Evolutionary conservation across 2,888 invertebrate species (phyloP).

Genomic region (Acleris emargana): DNA sequence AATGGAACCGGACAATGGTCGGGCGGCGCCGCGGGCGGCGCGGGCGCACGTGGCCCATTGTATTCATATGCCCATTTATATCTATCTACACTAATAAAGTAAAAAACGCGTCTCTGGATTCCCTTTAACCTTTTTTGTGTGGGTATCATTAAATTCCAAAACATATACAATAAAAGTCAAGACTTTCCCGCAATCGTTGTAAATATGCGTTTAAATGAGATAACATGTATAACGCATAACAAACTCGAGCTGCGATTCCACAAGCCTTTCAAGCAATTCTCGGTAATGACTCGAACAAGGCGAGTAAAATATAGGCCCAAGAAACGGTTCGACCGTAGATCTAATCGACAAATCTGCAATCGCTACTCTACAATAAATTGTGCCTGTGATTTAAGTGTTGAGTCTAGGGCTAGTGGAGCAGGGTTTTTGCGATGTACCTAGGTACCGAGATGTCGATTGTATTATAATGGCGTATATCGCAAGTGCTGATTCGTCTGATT

Average conservation of each 20-base stretch:
- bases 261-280: constrained; percentile 3
- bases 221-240: neutral
- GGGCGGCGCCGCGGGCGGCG: constrained; percentile 49
- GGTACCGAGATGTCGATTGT: constrained; percentile 11
- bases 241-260: neutral
- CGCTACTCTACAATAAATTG: constrained; percentile 21
- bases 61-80: constrained; percentile 65
- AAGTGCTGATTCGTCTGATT: constrained; percentile 79
- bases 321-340: constrained; percentile 47
- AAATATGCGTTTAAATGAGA: neutral
- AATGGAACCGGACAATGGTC: constrained; percentile 73
- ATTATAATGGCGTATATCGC: constrained; percentile 51
- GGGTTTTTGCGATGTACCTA: constrained; percentile 21
- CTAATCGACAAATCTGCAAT: constrained; percentile 42
- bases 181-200: too few relatives aligned
- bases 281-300: neutral
- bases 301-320: constrained; percentile 51
- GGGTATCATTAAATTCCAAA: constrained; percentile 24
- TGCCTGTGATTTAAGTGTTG: constrained; percentile 18
- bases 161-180: neutral
- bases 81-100: constrained; percentile 49
- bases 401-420: too few relatives aligned
- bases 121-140: constrained; percentile 37
- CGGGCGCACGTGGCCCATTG: constrained; percentile 74
- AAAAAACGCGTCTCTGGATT: constrained; percentile 31